A percentile compares a stretch with the other conserved stretches of the same genome.
Conservation (phyloP, 2,797 vertebrate species). For the Rhabdomys pumilio region DNA sequence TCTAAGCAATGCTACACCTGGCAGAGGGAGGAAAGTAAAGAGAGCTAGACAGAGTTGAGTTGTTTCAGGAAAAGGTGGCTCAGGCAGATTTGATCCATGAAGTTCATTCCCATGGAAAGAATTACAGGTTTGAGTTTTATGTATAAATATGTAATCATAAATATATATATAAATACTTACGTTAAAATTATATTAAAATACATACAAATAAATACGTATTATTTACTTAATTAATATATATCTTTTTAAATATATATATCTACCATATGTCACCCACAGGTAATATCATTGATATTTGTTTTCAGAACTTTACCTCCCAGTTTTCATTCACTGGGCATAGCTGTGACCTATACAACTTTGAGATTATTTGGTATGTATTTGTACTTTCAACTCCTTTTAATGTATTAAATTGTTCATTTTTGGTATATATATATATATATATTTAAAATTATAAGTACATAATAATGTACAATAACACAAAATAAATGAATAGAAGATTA, state of each 20-base stretch:
- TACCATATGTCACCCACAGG: background rate
- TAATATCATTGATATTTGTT: conserved; percentile 59
- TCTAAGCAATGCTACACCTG: background rate
- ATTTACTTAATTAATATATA: background rate
- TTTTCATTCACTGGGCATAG: conserved; percentile 62
- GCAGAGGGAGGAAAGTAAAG: background rate
- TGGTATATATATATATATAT: background rate
- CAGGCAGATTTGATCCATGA: background rate
- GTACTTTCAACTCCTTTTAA: conserved; percentile 62
- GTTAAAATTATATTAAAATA: background rate
- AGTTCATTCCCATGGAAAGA: background rate
- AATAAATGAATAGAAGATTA: background rate
- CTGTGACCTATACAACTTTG: conserved; percentile 22
- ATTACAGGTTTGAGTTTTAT: background rate
- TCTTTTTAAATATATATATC: background rate
- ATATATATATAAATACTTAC: background rate
- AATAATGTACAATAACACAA: conserved; percentile 34
- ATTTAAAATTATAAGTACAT: conserved; percentile 54
- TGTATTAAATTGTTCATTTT: conserved; percentile 13
- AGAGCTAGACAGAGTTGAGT: background rate
- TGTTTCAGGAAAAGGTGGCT: background rate
- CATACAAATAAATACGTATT: background rate
- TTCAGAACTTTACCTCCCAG: conserved; percentile 60
- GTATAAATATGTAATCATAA: background rate
- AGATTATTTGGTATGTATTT: conserved; percentile 80